Percentiles rank a stretch among this genome's conserved stretches.
These are phyloP conservation scores for Falco columbarius DNA, from an alignment of 2,797 vertebrate species.

Conservation along the genomic window DNA sequence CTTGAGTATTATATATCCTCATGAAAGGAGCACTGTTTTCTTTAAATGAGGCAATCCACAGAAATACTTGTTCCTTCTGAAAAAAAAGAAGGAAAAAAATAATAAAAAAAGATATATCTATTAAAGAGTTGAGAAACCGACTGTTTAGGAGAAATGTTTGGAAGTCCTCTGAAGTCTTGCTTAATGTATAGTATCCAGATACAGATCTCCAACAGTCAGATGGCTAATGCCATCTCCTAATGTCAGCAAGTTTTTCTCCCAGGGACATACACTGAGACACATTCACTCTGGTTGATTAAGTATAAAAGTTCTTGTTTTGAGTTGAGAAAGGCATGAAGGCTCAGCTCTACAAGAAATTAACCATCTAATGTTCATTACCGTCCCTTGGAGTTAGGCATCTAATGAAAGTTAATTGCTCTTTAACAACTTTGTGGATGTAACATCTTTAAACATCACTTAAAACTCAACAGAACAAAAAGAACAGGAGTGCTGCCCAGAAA, in stretches of 20 bases:
- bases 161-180: background rate
- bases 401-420: background rate
- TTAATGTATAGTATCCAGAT: background rate
- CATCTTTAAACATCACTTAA: background rate
- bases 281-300: background rate
- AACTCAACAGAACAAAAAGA: background rate
- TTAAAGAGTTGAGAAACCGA: background rate
- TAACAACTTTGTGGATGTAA: background rate
- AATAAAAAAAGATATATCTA: background rate
- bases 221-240: background rate
- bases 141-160: background rate
- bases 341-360: background rate
- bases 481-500: background rate
- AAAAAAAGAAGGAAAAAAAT: no score
- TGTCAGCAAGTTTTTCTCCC: background rate
- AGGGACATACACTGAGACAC: background rate
- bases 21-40: background rate
- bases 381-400: background rate
- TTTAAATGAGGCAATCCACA: background rate
- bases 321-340: background rate
- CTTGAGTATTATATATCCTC: background rate
- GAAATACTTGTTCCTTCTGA: background rate
- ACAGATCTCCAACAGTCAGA: background rate
- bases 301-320: background rate
- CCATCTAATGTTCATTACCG: background rate